phyloP scores from a whole-genome alignment of 2,888 invertebrate genomes.

The Cotesia congregata region DNA sequence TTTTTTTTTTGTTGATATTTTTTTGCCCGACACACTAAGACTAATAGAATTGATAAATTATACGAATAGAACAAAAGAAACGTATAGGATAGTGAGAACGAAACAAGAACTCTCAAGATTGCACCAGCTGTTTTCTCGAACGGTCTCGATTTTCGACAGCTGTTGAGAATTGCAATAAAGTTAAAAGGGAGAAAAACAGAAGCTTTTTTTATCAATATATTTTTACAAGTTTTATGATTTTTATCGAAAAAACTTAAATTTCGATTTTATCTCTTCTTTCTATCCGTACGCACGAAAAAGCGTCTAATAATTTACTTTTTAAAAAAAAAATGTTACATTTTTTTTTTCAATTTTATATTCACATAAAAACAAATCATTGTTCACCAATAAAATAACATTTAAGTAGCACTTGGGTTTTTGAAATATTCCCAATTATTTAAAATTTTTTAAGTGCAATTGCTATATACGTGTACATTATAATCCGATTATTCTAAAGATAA shows the following conservation, averaged over 20 bases:
- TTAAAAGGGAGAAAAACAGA: conserved; percentile 9
- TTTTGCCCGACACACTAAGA: conserved; percentile 9
- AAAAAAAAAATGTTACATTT: background rate
- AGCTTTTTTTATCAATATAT: conserved; percentile 4
- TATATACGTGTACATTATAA: background rate
- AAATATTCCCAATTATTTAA: too few species aligned
- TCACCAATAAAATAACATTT: too few species aligned
- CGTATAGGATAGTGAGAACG: background rate
- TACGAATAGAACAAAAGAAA: conserved; percentile 9
- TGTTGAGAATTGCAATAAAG: conserved; percentile 27
- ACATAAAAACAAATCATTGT: too few species aligned
- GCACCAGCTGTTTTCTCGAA: conserved; percentile 12
- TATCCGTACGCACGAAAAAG: background rate
- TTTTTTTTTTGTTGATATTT: conserved; percentile 8
- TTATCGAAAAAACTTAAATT: background rate
- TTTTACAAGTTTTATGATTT: background rate
- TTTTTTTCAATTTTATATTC: background rate
- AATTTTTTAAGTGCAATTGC: too few species aligned
- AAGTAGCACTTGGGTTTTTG: too few species aligned
- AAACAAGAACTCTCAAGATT: conserved; percentile 27
- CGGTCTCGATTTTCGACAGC: conserved; percentile 23
- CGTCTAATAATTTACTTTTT: too few species aligned
- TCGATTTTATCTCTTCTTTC: background rate
- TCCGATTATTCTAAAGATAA: background rate
- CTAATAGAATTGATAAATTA: conserved; percentile 30